phyloP scores from a whole-genome alignment of 2,113 vertebrate species.

The Phoenicopterus ruber region DNA sequence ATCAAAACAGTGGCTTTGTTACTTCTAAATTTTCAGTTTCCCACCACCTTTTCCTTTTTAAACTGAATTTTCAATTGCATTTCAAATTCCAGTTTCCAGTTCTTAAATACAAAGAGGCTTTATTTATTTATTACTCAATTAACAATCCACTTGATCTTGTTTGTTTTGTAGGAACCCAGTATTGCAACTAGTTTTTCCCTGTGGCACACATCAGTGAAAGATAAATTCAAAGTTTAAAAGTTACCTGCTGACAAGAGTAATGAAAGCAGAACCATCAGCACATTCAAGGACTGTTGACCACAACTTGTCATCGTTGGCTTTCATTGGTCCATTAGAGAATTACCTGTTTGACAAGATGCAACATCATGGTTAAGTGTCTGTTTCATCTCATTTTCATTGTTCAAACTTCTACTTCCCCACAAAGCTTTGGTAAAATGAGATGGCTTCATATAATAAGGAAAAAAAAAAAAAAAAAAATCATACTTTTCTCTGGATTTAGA shows the following conservation, averaged over 20 bases:
- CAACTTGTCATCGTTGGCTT: conserved; percentile 94
- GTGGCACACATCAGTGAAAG: not conserved
- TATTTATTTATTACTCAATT: not conserved
- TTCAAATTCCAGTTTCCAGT: not conserved
- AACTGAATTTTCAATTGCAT: not conserved
- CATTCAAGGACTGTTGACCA: conserved; percentile 87
- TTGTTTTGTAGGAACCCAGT: not conserved
- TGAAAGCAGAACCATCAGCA: conserved; percentile 84
- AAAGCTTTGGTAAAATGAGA: not conserved
- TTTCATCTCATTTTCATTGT: not conserved
- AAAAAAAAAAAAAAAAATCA: not conserved
- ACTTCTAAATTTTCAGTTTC: not conserved
- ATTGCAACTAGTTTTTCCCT: not conserved
- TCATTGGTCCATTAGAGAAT: conserved; percentile 79
- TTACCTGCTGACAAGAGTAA: conserved; percentile 91
- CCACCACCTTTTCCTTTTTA: not conserved
- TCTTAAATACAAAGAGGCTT: not conserved
- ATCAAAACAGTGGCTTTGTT: not conserved
- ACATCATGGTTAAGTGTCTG: not conserved
- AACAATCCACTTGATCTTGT: not conserved
- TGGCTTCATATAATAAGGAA: not conserved
- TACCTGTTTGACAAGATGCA: conserved; percentile 61
- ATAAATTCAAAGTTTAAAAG: not conserved
- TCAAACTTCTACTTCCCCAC: not conserved
- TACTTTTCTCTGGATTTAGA: not conserved